phyloP scores from a whole-genome alignment of 2,797 vertebrate species.

The Oreochromis grahami region DNA sequence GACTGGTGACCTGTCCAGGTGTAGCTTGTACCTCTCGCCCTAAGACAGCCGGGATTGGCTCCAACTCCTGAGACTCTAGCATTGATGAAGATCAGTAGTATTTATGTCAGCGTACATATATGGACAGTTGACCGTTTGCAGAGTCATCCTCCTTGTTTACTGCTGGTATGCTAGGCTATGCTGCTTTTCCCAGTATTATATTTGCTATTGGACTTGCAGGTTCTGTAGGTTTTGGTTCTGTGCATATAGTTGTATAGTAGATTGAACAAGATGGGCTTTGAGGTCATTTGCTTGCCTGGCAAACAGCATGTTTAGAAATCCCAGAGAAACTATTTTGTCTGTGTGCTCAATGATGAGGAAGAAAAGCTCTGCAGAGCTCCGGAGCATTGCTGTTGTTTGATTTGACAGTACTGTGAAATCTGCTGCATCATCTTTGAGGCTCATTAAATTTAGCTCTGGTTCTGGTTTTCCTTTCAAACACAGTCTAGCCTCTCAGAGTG shows the following conservation, averaged over 20 bases:
- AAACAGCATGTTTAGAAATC: not conserved
- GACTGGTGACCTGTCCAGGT: not conserved
- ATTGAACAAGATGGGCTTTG: too few species aligned
- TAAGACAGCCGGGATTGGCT: not conserved
- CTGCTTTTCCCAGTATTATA: not conserved
- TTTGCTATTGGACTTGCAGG: not conserved
- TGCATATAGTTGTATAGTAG: not conserved
- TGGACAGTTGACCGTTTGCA: not conserved
- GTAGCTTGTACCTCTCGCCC: not conserved
- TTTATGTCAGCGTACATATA: rapidly evolving
- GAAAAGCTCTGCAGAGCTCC: not conserved
- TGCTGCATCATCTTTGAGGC: not conserved
- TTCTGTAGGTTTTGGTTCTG: not conserved
- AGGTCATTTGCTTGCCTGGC: not conserved
- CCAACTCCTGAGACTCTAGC: not conserved
- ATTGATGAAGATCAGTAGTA: not conserved
- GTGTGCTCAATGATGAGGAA: not conserved
- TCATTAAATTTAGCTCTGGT: not conserved
- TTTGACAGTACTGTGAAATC: not conserved
- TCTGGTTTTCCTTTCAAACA: not conserved
- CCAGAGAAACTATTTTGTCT: not conserved
- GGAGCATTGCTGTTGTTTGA: not conserved
- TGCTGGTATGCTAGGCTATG: not conserved
- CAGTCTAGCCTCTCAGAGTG: not conserved
- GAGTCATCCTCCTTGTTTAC: rapidly evolving